Evolutionary conservation across 2,113 vertebrate genomes (phyloP).

Genomic region (Pristiophorus japonicus): DNA sequence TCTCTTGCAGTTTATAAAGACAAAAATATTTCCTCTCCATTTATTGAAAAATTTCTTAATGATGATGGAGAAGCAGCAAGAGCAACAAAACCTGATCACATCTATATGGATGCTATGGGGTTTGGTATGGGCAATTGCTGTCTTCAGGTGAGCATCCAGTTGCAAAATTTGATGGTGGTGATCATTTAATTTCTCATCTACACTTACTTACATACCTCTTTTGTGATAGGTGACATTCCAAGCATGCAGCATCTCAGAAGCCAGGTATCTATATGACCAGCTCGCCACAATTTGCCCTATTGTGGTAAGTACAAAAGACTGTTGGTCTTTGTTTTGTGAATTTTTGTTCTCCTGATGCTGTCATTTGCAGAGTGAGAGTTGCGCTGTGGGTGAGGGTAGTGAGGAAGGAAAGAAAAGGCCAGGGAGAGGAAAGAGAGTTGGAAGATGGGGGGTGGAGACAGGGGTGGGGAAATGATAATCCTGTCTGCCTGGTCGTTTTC

Average conservation of each 20-base stretch:
- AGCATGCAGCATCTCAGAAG: slow-evolving; percentile 94
- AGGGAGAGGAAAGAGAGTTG: no score
- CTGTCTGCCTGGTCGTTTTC: no score
- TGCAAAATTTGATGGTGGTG: not conserved
- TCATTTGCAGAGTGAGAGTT: not conserved
- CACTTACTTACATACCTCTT: slow-evolving; percentile 39
- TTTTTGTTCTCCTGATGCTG: not conserved
- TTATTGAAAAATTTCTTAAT: slow-evolving; percentile 78
- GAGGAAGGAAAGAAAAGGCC: no score
- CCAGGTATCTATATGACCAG: slow-evolving; percentile 94
- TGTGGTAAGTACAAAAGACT: slow-evolving; percentile 70
- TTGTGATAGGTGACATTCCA: slow-evolving; percentile 88
- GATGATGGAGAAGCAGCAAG: slow-evolving; percentile 75
- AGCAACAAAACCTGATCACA: slow-evolving; percentile 76
- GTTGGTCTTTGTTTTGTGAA: not conserved
- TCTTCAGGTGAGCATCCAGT: slow-evolving; percentile 72
- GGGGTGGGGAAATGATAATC: no score
- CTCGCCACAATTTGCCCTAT: slow-evolving; percentile 94
- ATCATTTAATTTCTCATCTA: not conserved
- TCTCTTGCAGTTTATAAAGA: slow-evolving; percentile 80
- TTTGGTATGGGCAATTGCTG: slow-evolving; percentile 99
- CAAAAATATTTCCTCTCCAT: slow-evolving; percentile 76
- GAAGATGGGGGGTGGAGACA: no score
- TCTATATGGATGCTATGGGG: slow-evolving; percentile 98
- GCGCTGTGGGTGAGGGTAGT: no score